A percentile compares a stretch with the other conserved stretches of the same genome.
Conservation (phyloP, 2,113 vertebrate genomes). For the Zosterops lateralis region DNA sequence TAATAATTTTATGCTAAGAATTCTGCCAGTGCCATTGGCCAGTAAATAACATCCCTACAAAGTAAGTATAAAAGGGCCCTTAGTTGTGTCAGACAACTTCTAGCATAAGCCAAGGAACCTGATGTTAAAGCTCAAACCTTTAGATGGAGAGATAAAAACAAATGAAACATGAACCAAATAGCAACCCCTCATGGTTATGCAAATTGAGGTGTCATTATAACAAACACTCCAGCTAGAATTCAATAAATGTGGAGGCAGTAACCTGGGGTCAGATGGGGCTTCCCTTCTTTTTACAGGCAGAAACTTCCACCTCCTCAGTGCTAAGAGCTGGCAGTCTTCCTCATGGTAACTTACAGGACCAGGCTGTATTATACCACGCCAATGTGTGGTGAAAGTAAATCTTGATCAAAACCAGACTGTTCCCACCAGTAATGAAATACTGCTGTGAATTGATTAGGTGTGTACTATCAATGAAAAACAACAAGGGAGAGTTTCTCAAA, state of each 20-base stretch:
- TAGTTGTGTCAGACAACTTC: neutral
- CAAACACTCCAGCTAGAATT: neutral
- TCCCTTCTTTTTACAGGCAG: neutral
- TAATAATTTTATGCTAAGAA: constrained; percentile 55
- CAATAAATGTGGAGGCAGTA: neutral
- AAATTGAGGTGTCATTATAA: neutral
- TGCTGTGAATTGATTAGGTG: neutral
- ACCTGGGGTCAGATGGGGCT: neutral
- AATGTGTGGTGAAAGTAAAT: neutral
- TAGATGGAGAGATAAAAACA: neutral
- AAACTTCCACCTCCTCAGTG: neutral
- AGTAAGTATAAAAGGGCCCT: neutral
- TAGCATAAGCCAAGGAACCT: neutral
- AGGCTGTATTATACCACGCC: neutral
- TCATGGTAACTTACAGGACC: neutral
- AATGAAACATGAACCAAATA: neutral
- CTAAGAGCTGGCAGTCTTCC: neutral
- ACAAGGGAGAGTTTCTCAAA: constrained; percentile 4
- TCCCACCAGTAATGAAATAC: constrained; percentile 3
- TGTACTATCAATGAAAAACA: constrained; percentile 10
- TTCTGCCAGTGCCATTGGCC: constrained; percentile 18
- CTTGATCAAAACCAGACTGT: constrained; percentile 7
- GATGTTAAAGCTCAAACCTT: neutral
- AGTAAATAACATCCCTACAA: neutral
- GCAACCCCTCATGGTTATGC: neutral